Evolutionary conservation across 2,888 invertebrate genomes (phyloP).

Genomic region (Seira musarum): DNA sequence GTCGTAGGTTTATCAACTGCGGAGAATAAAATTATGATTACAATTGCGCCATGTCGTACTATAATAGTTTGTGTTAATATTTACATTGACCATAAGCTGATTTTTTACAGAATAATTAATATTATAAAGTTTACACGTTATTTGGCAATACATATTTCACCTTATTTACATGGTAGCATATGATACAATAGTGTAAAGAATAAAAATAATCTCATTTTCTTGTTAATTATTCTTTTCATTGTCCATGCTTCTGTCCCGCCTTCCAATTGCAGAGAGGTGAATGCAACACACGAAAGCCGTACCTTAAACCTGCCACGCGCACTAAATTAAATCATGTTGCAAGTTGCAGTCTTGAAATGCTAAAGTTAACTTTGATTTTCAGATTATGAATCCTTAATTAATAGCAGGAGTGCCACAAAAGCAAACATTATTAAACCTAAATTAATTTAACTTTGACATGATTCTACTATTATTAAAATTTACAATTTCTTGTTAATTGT

Average conservation of each 20-base stretch:
- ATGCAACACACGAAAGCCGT: too few relatives aligned
- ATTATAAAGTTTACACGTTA: too few relatives aligned
- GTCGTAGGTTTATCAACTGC: background rate
- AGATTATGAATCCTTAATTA: background rate
- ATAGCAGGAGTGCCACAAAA: too few relatives aligned
- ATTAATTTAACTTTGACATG: conserved; percentile 3
- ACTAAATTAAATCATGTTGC: too few relatives aligned
- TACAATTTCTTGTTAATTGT: background rate
- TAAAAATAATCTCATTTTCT: too few relatives aligned
- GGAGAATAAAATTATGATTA: background rate
- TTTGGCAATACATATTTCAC: background rate
- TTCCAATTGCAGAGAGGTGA: too few relatives aligned
- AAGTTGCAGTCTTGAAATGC: too few relatives aligned
- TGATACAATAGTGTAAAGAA: too few relatives aligned
- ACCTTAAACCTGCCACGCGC: too few relatives aligned
- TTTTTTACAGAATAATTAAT: too few relatives aligned
- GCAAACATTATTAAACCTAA: background rate
- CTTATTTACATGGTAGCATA: background rate
- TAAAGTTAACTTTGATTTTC: background rate
- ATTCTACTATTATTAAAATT: background rate
- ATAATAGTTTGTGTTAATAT: background rate
- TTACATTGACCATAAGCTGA: background rate
- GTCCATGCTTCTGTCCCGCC: too few relatives aligned
- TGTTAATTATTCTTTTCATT: too few relatives aligned
- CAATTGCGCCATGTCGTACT: background rate